Evolutionary conservation across 2,113 vertebrate species (phyloP), one percentile per base, ranked within the genome.

Genomic region (Tor tambroides): DNA sequence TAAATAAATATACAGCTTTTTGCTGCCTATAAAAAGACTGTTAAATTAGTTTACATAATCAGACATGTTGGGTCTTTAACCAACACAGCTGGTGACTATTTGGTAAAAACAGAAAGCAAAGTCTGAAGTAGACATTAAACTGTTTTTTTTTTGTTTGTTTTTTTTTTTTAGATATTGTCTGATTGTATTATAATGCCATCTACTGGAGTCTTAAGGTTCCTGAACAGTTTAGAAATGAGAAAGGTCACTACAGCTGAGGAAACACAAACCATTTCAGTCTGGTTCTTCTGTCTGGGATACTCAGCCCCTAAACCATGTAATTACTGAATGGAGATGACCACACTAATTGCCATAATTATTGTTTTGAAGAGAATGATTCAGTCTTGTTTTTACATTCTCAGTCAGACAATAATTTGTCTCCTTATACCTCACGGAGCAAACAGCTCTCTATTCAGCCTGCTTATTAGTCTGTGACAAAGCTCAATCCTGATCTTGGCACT

Each of bases 351-450:
- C 12, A 15, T 49, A 21, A 71, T 83, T 69, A 35, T 51, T 54
- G 77, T 71, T 69, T 71, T 32, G 46, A 82, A 14, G 63, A 67
- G 41, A 49, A 32, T 83, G 81, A n/a, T 83, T 54, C 28, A 83
- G 15, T 32, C 65, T 71, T 83, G 65, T 71, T 54, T 72, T 43
- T 49, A 2, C 10, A 49, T 67, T 80, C 61, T 30, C 10, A 28
- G 4, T 9, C 46, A 83, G 65, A 83, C 65, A 28, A 83, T 83
- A 72, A 69, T 72, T 83, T 72, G 46, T 69, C 61, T 83, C 46
- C 26, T 71, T 54, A n/a, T n/a, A 83, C 65, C 43, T 65, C 17
- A 67, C 38, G 63, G 56, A 63, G 6, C 23, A 82, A 46, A 28
- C 26, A 28, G 2, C 15, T 26, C 35, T 26, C 28, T 21, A 59